Base-by-base conservation (phyloP, 2,797 vertebrate species). In the Petrocephalus sullivani region DNA sequence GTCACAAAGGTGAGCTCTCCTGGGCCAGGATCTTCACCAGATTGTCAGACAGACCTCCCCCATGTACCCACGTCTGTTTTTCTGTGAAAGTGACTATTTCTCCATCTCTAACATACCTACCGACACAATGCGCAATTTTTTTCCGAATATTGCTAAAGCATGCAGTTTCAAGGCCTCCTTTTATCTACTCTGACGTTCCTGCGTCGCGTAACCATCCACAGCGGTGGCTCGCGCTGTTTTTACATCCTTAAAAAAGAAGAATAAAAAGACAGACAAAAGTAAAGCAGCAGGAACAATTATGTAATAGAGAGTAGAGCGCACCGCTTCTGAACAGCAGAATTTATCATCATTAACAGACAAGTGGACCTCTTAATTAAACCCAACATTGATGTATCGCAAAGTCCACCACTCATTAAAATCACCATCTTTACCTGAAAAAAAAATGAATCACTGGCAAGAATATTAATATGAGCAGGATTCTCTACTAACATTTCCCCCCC, bases 381-480 rank as follows among this genome's bases (percentile, higher is more conserved):
- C 88, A 88, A 58, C 89, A 54, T 53, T 88, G 91, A 93, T 89
- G 88, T 88, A 87, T 89, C 91, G 88, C 71, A 84, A 91, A 89
- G 86, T 88, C 90, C 88, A 92, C 85, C 57, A 49, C 89, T 91
- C 91, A 93, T 93, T 93, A 93, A 93, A 92, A 91, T 89, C 71
- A 78, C 78, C 85, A 82, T 89, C 75, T 81, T 87, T 87, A 89
- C 85, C 67, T 87, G 85, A 33, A 56, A 37, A 61, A 87, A 87
- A 54, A 75, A 89, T 83, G 67, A 89, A 87, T 87, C 37, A 14
- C 88, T 87, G 60, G 54, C 86, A 56, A 33, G 46, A 83, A 84
- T 41, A 64, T 87, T 67, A 89, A 87, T 89, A 89, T 46, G 71
- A 46, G 71, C 88, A 83, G 58, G 86, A 51, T 58, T 28, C 71